Conservation (phyloP, 2,888 invertebrate species). For the Microdon myrmicae region DNA sequence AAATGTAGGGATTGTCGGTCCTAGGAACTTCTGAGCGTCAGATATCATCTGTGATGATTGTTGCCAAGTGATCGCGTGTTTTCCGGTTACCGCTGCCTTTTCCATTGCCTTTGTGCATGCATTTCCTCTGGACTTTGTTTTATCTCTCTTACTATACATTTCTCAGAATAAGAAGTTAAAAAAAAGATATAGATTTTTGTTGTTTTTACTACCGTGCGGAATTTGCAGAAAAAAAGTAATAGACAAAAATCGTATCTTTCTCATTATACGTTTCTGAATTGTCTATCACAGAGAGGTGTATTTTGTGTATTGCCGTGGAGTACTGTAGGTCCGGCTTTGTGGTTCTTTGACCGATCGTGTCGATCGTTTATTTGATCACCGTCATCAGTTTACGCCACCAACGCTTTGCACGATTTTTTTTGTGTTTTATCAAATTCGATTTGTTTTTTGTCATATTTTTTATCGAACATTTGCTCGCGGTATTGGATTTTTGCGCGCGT, state of each 20-base stretch:
- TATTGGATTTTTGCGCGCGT: slow-evolving; percentile 39
- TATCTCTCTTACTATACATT: slow-evolving; percentile 1
- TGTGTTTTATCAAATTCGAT: slow-evolving; percentile 21
- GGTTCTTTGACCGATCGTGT: slow-evolving; percentile 18
- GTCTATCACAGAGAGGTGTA: neutral
- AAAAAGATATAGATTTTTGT: too few species aligned
- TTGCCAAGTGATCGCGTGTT: slow-evolving; percentile 43
- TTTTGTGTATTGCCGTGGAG: slow-evolving; percentile 8
- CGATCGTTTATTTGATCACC: slow-evolving; percentile 29
- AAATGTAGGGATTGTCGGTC: slow-evolving; percentile 12
- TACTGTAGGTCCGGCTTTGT: slow-evolving; percentile 27
- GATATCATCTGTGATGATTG: slow-evolving; percentile 13
- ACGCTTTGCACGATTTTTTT: slow-evolving; percentile 25
- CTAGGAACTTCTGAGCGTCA: slow-evolving; percentile 14
- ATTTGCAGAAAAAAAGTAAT: slow-evolving; percentile 11
- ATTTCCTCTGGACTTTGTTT: slow-evolving; percentile 24
- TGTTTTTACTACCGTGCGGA: slow-evolving; percentile 7
- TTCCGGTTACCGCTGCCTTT: too few species aligned
- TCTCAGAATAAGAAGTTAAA: slow-evolving; percentile 16
- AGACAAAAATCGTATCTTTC: too few species aligned
- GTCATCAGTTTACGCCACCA: slow-evolving; percentile 40
- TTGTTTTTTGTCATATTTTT: too few species aligned
- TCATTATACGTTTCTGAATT: too few species aligned
- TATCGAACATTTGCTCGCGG: slow-evolving; percentile 36
- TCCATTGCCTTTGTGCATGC: too few species aligned